These are phyloP conservation scores for Tadarida brasiliensis DNA, from an alignment of 2,797 vertebrate species.

Conservation along the genomic window DNA sequence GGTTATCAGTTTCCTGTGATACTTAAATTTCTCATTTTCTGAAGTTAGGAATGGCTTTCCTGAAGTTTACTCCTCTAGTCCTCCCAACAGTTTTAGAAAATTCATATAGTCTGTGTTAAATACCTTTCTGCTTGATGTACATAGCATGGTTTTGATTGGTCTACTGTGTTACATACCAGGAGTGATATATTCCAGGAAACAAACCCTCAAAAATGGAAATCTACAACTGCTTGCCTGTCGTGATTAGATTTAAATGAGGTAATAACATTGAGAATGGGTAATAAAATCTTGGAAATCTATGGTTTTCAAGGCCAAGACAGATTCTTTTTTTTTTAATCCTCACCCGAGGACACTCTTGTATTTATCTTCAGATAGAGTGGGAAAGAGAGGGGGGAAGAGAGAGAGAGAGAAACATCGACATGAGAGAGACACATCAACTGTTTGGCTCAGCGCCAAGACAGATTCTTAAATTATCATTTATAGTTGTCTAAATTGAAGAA, in stretches of 20 bases:
- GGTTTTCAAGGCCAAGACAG: neutral
- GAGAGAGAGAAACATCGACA: no score
- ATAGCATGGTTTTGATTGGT: neutral
- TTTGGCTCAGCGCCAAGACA: neutral
- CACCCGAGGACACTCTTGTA: no score
- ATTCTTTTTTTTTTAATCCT: neutral
- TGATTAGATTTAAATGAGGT: neutral
- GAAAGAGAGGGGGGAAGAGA: no score
- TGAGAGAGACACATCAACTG: no score
- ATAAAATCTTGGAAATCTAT: neutral
- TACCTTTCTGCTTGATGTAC: neutral
- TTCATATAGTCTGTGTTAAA: neutral
- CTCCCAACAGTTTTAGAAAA: neutral
- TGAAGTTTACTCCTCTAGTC: neutral
- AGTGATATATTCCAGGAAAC: neutral
- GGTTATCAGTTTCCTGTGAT: neutral
- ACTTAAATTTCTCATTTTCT: neutral
- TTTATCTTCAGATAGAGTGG: no score
- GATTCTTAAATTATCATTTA: neutral
- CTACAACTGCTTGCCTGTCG: neutral
- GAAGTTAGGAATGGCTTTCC: neutral
- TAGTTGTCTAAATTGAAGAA: neutral
- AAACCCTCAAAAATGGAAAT: neutral
- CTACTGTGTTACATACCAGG: neutral
- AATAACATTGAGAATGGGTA: neutral